Evolutionary conservation across 1,140 invertebrate species (phyloP).

Genomic region (Reticulitermes speratus): DNA sequence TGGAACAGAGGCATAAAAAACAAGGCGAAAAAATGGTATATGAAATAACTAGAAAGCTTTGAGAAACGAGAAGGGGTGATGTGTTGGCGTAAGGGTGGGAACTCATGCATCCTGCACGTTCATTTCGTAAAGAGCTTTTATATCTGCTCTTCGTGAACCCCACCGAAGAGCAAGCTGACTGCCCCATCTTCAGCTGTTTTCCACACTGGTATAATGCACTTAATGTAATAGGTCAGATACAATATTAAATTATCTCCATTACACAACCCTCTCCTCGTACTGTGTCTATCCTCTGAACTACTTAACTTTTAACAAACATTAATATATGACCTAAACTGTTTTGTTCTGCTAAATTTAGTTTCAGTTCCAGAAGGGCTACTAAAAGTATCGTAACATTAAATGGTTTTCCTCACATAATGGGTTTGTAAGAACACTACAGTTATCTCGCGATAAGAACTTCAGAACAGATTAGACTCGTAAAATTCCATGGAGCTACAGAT

Average conservation of each 20-base stretch:
- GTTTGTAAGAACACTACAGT: background rate
- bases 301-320: slow-evolving; percentile 17
- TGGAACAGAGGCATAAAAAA: no score
- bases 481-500: background rate
- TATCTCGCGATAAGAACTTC: background rate
- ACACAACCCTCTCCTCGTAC: background rate
- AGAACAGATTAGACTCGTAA: background rate
- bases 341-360: background rate
- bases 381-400: background rate
- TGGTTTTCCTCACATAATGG: background rate
- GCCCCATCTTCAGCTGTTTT: background rate
- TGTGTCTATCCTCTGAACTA: background rate
- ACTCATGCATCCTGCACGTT: background rate
- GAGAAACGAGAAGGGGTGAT: background rate
- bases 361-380: background rate
- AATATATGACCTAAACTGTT: background rate
- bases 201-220: background rate
- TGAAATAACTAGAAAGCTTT: background rate
- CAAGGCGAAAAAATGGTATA: background rate
- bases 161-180: background rate
- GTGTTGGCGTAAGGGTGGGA: no score
- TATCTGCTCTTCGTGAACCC: background rate
- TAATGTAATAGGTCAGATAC: slow-evolving; percentile 7
- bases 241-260: slow-evolving; percentile 10
- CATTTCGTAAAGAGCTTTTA: background rate